Percentiles rank a stretch among this genome's conserved stretches.
phyloP scores from a whole-genome alignment of 2,113 vertebrate species.

The Syngnathoides biaculeatus region DNA sequence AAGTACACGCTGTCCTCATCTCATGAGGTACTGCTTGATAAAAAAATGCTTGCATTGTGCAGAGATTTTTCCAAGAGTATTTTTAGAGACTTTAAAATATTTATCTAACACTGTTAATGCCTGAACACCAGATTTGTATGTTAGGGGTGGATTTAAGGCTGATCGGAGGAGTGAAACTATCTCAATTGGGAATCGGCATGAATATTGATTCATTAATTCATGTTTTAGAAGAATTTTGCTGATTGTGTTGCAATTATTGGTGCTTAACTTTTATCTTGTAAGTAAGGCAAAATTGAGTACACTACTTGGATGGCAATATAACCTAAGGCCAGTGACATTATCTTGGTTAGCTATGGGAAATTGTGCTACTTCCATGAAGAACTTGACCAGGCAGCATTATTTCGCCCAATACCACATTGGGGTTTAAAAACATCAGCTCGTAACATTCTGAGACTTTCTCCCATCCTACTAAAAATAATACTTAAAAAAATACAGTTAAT shows the following conservation, averaged over 20 bases:
- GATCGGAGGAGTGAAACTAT: neutral
- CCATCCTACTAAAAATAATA: neutral
- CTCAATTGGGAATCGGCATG: neutral
- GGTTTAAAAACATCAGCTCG: neutral
- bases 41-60: neutral
- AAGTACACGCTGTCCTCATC: slow-evolving; percentile 69
- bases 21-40: slow-evolving; percentile 39
- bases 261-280: neutral
- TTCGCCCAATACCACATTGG: neutral
- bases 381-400: neutral
- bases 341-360: neutral
- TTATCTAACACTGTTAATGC: neutral
- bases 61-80: neutral
- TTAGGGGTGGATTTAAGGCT: neutral
- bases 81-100: neutral
- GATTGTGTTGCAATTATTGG: neutral
- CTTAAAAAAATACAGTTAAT: no score
- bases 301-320: neutral
- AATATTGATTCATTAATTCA: neutral
- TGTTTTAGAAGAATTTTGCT: neutral
- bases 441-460: neutral
- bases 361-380: neutral
- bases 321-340: neutral
- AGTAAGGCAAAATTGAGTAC: neutral
- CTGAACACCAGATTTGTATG: neutral